Percentiles rank a stretch among this genome's conserved stretches.
Conservation (phyloP, 2,113 vertebrate genomes). For the Chrysemys picta region DNA sequence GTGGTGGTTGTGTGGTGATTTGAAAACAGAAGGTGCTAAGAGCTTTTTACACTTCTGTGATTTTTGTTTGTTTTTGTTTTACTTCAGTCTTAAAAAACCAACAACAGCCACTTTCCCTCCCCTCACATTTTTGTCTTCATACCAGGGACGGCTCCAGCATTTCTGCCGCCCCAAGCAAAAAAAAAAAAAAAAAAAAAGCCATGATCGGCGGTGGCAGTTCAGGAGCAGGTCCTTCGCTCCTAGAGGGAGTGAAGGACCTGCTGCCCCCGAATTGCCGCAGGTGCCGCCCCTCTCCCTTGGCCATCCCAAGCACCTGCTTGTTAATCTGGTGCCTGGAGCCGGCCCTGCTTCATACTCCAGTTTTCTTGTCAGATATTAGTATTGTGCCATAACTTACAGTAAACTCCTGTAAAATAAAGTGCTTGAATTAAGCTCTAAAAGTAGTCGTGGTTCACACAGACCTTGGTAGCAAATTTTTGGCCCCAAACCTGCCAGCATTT, state of each 20-base stretch:
- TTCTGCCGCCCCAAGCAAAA: too few relatives aligned
- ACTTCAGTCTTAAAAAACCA: accelerated
- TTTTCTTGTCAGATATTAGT: accelerated
- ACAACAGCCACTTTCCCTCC: accelerated
- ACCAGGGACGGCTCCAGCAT: too few relatives aligned
- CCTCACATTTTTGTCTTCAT: accelerated
- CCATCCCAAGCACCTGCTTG: too few relatives aligned
- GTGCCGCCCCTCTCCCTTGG: too few relatives aligned
- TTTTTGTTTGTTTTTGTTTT: not conserved
- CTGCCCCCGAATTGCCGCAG: too few relatives aligned
- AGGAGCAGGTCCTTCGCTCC: too few relatives aligned
- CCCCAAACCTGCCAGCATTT: not conserved
- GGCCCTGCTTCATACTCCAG: not conserved
- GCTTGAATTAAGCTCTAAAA: not conserved
- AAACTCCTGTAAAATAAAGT: not conserved
- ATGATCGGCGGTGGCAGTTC: too few relatives aligned
- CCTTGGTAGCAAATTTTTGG: not conserved
- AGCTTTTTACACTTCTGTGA: not conserved
- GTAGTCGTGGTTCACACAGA: accelerated
- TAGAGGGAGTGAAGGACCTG: too few relatives aligned
- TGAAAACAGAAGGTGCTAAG: not conserved
- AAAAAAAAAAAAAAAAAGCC: too few relatives aligned
- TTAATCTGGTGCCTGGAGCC: too few relatives aligned
- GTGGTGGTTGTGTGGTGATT: accelerated
- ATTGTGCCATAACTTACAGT: accelerated